phyloP scores from a whole-genome alignment of 2,888 invertebrate genomes.

The Bimastos eiseni region DNA sequence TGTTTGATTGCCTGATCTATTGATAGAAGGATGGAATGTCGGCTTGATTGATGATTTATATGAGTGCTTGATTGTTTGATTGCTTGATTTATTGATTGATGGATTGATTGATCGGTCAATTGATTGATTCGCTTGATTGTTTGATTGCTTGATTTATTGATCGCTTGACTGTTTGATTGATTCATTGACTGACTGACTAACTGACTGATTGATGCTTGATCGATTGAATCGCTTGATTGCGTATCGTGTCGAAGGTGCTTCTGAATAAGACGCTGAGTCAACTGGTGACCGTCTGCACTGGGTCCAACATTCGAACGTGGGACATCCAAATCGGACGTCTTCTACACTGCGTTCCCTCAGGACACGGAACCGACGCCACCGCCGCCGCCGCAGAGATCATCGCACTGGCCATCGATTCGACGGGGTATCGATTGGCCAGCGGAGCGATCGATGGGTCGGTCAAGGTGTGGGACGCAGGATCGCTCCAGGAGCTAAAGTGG shows the following conservation, averaged over 20 bases:
- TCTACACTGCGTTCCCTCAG: conserved; percentile 54
- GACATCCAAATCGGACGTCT: conserved; percentile 58
- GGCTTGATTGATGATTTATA: too few species aligned
- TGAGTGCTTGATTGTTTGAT: too few species aligned
- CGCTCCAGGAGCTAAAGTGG: conserved; percentile 59
- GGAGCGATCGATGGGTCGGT: conserved; percentile 60
- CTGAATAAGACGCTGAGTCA: conserved; percentile 56
- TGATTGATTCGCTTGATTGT: too few species aligned
- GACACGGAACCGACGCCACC: conserved; percentile 56
- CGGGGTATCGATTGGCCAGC: conserved; percentile 58
- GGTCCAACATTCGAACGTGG: conserved; percentile 60
- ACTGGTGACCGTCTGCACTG: conserved; percentile 58
- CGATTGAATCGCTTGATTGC: conserved; percentile 29
- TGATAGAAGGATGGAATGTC: too few species aligned
- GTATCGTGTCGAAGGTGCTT: conserved; percentile 47
- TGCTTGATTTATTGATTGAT: background rate
- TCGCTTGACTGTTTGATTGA: too few species aligned
- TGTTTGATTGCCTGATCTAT: too few species aligned
- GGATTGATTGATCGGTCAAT: too few species aligned
- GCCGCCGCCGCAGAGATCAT: conserved; percentile 60
- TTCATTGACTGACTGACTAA: too few species aligned
- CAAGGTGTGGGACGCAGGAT: conserved; percentile 61
- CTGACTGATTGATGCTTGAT: too few species aligned
- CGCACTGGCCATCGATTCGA: conserved; percentile 54
- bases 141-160: too few species aligned